These are phyloP conservation scores for Rhynchophorus ferrugineus DNA, from an alignment of 1,140 invertebrate genomes.

Conservation along the genomic window DNA sequence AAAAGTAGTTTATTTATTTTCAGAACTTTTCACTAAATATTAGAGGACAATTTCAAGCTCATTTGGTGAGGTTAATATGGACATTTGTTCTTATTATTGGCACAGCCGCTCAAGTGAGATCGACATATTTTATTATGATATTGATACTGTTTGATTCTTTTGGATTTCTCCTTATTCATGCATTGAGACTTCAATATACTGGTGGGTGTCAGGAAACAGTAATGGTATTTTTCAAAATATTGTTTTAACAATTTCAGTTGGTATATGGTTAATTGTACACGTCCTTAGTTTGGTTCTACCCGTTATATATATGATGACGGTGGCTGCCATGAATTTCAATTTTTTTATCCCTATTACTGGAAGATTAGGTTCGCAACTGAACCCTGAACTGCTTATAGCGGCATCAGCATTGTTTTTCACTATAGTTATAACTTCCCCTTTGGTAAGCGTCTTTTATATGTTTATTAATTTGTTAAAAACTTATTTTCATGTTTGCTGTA, in stretches of 20 bases:
- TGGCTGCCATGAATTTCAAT: conserved; percentile 24
- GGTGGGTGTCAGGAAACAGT: too few species aligned
- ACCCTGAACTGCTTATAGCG: conserved; percentile 53
- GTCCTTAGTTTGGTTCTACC: conserved; percentile 35
- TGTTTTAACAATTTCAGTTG: conserved; percentile 31
- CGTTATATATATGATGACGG: conserved; percentile 35
- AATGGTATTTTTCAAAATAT: conserved; percentile 1
- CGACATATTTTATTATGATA: conserved; percentile 45
- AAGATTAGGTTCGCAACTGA: conserved; percentile 48
- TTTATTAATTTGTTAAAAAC: conserved; percentile 9
- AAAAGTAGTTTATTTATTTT: conserved; percentile 14
- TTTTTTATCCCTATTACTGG: conserved; percentile 58
- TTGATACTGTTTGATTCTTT: conserved; percentile 42
- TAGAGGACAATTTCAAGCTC: conserved; percentile 29
- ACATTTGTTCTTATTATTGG: conserved; percentile 40
- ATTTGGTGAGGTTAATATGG: conserved; percentile 43
- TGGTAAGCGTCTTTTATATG: conserved; percentile 34
- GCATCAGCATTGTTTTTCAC: conserved; percentile 35
- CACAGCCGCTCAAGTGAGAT: conserved; percentile 42
- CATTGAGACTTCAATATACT: conserved; percentile 17
- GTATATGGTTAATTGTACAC: conserved; percentile 37
- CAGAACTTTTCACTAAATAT: conserved; percentile 21
- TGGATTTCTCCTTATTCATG: conserved; percentile 32
- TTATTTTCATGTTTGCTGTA: conserved; percentile 11
- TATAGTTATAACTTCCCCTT: conserved; percentile 37